These are phyloP conservation scores for Trichacis sp. DNA, from an alignment of 2,888 invertebrate species.

Conservation along the genomic window DNA sequence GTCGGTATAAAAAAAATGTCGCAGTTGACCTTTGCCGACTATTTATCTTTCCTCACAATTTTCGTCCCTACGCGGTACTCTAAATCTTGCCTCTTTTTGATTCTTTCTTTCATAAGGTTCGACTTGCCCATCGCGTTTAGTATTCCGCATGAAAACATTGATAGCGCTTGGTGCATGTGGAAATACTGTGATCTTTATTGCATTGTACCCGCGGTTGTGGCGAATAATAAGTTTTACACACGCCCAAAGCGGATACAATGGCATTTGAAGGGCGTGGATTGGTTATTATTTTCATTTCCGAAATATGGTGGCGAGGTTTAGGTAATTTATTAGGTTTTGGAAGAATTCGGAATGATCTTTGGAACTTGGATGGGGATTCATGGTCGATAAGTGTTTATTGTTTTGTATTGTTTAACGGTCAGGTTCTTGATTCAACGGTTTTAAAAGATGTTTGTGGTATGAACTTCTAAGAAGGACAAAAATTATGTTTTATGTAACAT, in stretches of 20 bases:
- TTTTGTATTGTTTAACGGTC: too few relatives aligned
- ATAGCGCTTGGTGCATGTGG: not conserved
- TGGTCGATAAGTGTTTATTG: too few relatives aligned
- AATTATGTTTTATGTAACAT: too few relatives aligned
- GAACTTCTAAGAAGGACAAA: too few relatives aligned
- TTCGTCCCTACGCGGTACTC: slow-evolving; percentile 8
- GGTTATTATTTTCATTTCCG: not conserved
- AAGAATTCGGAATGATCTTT: not conserved
- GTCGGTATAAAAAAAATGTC: slow-evolving; percentile 29
- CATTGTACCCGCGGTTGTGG: not conserved
- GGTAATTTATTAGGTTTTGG: not conserved
- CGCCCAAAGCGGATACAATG: not conserved
- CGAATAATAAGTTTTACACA: not conserved
- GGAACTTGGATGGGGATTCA: too few relatives aligned
- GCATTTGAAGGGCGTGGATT: not conserved
- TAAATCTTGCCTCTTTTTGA: not conserved
- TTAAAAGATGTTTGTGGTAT: too few relatives aligned
- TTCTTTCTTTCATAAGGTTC: not conserved
- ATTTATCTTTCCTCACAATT: slow-evolving; percentile 36
- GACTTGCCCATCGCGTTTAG: not conserved
- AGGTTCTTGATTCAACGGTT: too few relatives aligned
- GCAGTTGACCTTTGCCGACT: slow-evolving; percentile 34
- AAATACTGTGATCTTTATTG: slow-evolving; percentile 1
- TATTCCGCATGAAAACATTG: not conserved
- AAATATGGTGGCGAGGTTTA: not conserved